Percentiles rank a stretch among this genome's conserved stretches.
Conservation (phyloP, 2,888 invertebrate genomes). For the Microctonus hyperodae region DNA sequence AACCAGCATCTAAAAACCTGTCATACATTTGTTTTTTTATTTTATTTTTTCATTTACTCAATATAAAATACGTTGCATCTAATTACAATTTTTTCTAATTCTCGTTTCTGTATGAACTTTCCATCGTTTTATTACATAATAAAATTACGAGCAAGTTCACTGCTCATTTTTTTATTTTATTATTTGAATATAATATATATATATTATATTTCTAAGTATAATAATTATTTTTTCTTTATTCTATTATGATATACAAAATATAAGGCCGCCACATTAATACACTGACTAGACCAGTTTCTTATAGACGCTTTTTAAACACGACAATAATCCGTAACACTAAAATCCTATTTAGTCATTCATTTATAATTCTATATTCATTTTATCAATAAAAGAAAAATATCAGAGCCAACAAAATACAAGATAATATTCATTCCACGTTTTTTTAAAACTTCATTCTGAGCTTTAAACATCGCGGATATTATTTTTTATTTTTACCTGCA, state of each 20-base stretch:
- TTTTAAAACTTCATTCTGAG: slow-evolving; percentile 42
- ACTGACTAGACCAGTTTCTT: slow-evolving; percentile 63
- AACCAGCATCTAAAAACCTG: slow-evolving; percentile 23
- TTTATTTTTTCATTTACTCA: neutral
- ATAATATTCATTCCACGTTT: slow-evolving; percentile 23
- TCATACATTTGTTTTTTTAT: neutral
- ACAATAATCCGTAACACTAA: slow-evolving; percentile 36
- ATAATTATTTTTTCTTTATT: slow-evolving; percentile 39
- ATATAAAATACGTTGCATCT: slow-evolving; percentile 36
- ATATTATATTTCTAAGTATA: slow-evolving; percentile 25
- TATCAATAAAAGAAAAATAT: slow-evolving; percentile 53
- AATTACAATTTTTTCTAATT: slow-evolving; percentile 38
- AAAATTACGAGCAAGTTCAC: neutral
- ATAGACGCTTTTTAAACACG: slow-evolving; percentile 44
- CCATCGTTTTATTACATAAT: slow-evolving; percentile 20
- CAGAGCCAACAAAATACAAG: slow-evolving; percentile 55
- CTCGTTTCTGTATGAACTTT: slow-evolving; percentile 29
- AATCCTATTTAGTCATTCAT: slow-evolving; percentile 25
- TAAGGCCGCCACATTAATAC: slow-evolving; percentile 64
- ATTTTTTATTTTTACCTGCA: slow-evolving; percentile 31
- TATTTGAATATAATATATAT: slow-evolving; percentile 28
- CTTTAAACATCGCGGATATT: slow-evolving; percentile 30
- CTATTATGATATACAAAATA: slow-evolving; percentile 60
- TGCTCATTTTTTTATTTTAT: slow-evolving; percentile 36
- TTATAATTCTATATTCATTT: slow-evolving; percentile 35